A percentile compares a stretch with the other conserved stretches of the same genome.
Conservation (phyloP, 2,888 invertebrate genomes). For the Pachycephus smyrnensis region DNA sequence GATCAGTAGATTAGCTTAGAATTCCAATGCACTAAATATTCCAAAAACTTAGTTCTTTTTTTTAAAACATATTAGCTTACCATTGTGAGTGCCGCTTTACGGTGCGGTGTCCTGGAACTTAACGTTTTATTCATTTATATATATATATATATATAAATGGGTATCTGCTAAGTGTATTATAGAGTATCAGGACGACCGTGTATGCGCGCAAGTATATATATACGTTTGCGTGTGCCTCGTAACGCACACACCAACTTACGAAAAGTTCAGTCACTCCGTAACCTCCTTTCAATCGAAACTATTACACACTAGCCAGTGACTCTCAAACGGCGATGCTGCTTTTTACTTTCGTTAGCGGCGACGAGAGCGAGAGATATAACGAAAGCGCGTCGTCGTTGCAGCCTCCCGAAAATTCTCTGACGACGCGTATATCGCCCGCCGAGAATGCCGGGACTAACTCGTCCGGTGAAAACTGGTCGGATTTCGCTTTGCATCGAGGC, state of each 20-base stretch:
- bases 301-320: slow-evolving; percentile 64
- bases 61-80: no score
- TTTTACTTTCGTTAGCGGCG: slow-evolving; percentile 51
- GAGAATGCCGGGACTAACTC: background rate
- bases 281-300: slow-evolving; percentile 68
- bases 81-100: no score
- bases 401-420: background rate
- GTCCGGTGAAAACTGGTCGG: background rate
- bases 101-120: no score
- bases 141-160: no score
- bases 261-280: slow-evolving; percentile 67
- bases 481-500: background rate
- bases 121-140: no score
- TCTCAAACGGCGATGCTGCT: slow-evolving; percentile 51
- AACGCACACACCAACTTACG: slow-evolving; percentile 50
- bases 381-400: no score
- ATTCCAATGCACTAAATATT: no score
- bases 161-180: background rate
- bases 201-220: slow-evolving; percentile 11
- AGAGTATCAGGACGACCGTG: slow-evolving; percentile 4
- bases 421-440: background rate
- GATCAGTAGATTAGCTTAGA: no score
- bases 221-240: slow-evolving; percentile 10
- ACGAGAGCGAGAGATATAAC: no score
- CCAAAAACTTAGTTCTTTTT: no score